Evolutionary conservation across 2,888 invertebrate genomes (phyloP).

Genomic region (Steromphala cineraria): DNA sequence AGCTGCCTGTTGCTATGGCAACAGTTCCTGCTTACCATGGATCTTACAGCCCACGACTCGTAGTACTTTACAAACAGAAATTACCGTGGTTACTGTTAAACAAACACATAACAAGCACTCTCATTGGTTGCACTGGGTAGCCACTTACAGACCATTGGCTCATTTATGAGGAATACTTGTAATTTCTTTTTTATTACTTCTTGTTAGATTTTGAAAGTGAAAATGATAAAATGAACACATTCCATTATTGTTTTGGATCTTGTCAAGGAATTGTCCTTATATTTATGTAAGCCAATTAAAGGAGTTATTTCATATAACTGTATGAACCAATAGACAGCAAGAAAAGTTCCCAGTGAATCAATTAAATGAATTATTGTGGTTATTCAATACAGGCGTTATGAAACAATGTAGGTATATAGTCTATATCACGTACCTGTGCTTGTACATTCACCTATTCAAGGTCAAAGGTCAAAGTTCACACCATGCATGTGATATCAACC

Average conservation of each 20-base stretch:
- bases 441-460: conserved; percentile 35
- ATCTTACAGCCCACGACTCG: conserved; percentile 49
- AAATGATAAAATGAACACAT: too few species aligned
- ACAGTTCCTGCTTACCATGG: conserved; percentile 46
- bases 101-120: neutral
- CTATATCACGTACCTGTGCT: conserved; percentile 33
- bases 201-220: too few species aligned
- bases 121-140: neutral
- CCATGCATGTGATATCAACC: neutral
- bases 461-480: conserved; percentile 34
- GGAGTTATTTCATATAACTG: too few species aligned
- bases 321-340: too few species aligned
- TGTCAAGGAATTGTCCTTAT: too few species aligned
- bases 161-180: neutral
- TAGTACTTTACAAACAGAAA: conserved; percentile 50
- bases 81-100: conserved; percentile 4
- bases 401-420: neutral
- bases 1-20: neutral
- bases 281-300: too few species aligned
- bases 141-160: neutral
- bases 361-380: conserved; percentile 2
- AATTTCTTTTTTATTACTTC: too few species aligned
- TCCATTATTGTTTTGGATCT: too few species aligned
- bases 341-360: too few species aligned
- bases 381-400: conserved; percentile 1